Evolutionary conservation across 2,113 vertebrate species (phyloP).

Genomic region (Piaya cayana): DNA sequence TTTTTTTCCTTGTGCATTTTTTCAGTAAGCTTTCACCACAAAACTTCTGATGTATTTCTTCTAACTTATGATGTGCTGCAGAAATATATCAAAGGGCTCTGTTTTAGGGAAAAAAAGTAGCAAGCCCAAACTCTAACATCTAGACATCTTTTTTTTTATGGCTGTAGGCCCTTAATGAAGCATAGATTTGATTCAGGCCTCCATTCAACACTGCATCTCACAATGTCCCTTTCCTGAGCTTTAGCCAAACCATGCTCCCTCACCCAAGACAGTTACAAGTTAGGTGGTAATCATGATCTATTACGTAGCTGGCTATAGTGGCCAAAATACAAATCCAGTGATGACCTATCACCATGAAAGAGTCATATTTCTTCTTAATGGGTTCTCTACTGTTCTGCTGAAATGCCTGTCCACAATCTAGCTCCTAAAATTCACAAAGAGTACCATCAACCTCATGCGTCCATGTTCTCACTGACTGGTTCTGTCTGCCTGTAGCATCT

Average conservation of each 20-base stretch:
- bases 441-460: background rate
- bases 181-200: background rate
- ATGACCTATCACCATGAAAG: background rate
- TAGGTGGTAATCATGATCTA: background rate
- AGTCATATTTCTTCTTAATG: background rate
- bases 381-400: background rate
- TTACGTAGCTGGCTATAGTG: background rate
- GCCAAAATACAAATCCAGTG: background rate
- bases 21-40: background rate
- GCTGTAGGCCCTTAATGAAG: background rate
- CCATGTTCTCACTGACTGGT: background rate
- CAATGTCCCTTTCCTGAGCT: background rate
- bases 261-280: background rate
- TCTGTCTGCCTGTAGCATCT: background rate
- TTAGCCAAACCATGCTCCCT: background rate
- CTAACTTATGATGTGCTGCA: background rate
- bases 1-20: background rate
- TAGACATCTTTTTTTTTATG: background rate
- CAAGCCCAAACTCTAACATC: background rate
- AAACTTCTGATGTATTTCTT: background rate
- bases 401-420: background rate
- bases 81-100: slow-evolving; percentile 4
- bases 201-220: background rate
- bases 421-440: background rate
- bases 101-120: background rate